Conservation (phyloP, 2,797 vertebrate genomes). For the Diglossa cyanea region DNA sequence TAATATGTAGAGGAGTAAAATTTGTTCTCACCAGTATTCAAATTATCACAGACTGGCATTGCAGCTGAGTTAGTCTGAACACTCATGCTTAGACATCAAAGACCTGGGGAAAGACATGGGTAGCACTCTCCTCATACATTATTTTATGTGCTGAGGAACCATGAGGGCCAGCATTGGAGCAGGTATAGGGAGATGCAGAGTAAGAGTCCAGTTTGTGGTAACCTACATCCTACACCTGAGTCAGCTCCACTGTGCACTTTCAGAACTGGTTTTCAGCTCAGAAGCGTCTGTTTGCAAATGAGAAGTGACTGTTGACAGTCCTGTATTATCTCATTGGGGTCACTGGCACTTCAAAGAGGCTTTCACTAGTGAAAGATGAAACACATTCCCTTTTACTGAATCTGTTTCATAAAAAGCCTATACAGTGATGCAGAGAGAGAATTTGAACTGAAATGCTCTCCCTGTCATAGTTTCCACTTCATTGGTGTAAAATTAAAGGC, state of each 20-base stretch:
- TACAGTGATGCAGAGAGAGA: neutral
- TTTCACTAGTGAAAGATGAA: neutral
- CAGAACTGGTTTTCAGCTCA: neutral
- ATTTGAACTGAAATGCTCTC: neutral
- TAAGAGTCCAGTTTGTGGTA: neutral
- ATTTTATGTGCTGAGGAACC: neutral
- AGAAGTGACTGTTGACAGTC: neutral
- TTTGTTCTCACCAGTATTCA: neutral
- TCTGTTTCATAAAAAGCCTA: neutral
- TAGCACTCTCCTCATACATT: neutral
- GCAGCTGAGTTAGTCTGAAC: neutral
- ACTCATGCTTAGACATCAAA: neutral
- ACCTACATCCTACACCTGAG: neutral
- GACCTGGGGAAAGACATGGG: neutral
- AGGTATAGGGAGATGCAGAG: neutral
- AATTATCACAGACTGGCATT: neutral
- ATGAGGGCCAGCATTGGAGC: neutral
- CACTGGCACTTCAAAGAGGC: slow-evolving; percentile 10
- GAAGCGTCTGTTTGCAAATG: slow-evolving; percentile 8
- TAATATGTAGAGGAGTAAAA: neutral
- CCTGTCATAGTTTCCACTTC: neutral
- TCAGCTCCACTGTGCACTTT: neutral
- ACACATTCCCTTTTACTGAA: neutral
- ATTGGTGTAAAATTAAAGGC: neutral
- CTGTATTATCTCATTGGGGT: neutral